phyloP scores from a whole-genome alignment of 2,113 vertebrate genomes.

The Rhynchomys soricoides region DNA sequence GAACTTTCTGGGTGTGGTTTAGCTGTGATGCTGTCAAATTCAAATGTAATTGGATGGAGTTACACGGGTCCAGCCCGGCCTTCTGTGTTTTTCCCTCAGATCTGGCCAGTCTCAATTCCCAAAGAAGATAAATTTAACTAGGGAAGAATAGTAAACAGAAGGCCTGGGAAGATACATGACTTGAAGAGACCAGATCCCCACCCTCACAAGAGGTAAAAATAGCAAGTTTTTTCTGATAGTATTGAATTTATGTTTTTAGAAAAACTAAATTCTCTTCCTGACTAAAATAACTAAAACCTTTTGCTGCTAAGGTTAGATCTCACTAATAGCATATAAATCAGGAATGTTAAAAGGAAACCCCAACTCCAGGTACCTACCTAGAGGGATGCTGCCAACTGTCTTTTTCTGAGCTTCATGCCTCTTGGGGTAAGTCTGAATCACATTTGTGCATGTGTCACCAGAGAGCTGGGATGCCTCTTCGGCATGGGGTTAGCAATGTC shows the following conservation, averaged over 20 bases:
- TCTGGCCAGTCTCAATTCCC: neutral
- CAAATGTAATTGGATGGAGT: neutral
- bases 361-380: neutral
- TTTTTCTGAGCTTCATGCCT: neutral
- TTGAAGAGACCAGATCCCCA: neutral
- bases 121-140: neutral
- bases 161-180: neutral
- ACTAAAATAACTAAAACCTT: neutral
- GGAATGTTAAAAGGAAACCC: slow-evolving; percentile 11
- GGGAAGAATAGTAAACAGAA: neutral
- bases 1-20: neutral
- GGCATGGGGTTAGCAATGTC: neutral
- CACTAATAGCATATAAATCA: neutral
- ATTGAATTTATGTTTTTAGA: neutral
- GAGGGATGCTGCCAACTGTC: neutral
- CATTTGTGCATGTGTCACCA: neutral
- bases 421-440: neutral
- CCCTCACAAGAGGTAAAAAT: neutral
- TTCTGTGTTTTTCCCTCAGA: neutral
- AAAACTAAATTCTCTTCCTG: neutral
- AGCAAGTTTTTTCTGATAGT: neutral
- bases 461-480: neutral
- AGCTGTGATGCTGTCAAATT: slow-evolving; percentile 5
- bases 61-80: neutral
- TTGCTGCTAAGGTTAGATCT: neutral